Evolutionary conservation across 2,888 invertebrate species (phyloP).

Genomic region (Ophion ellenae): DNA sequence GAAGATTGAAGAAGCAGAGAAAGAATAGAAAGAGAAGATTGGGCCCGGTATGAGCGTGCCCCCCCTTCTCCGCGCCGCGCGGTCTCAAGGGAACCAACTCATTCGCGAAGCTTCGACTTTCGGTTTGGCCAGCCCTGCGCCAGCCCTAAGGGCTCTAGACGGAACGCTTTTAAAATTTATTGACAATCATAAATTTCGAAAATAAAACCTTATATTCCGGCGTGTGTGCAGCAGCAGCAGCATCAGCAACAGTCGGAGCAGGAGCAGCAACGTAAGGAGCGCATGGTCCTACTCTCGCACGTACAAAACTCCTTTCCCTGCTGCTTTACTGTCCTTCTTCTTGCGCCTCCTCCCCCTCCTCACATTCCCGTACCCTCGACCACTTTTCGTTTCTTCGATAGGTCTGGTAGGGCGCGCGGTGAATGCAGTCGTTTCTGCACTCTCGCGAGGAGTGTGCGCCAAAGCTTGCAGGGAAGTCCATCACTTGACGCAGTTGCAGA

Average conservation of each 20-base stretch:
- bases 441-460: slow-evolving; percentile 29
- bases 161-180: slow-evolving; percentile 84
- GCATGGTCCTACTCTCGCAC: slow-evolving; percentile 34
- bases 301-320: slow-evolving; percentile 59
- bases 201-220: slow-evolving; percentile 84
- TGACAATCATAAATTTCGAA: slow-evolving; percentile 84
- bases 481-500: slow-evolving; percentile 2
- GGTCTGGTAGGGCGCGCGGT: slow-evolving; percentile 23
- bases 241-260: slow-evolving; percentile 51
- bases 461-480: slow-evolving; percentile 26
- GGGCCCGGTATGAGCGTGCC: slow-evolving; percentile 67
- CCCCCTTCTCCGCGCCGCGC: slow-evolving; percentile 67
- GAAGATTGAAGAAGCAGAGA: slow-evolving; percentile 60
- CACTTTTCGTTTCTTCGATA: slow-evolving; percentile 44
- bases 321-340: slow-evolving; percentile 54
- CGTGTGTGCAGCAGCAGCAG: slow-evolving; percentile 64
- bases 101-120: slow-evolving; percentile 72
- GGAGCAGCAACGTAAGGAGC: slow-evolving; percentile 23
- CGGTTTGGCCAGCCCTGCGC: slow-evolving; percentile 81
- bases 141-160: slow-evolving; percentile 84
- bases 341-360: slow-evolving; percentile 49
- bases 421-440: slow-evolving; percentile 61
- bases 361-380: slow-evolving; percentile 42
- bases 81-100: slow-evolving; percentile 61
- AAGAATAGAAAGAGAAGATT: slow-evolving; percentile 65